phyloP scores from a whole-genome alignment of 2,797 vertebrate genomes.

The Emys orbicularis region DNA sequence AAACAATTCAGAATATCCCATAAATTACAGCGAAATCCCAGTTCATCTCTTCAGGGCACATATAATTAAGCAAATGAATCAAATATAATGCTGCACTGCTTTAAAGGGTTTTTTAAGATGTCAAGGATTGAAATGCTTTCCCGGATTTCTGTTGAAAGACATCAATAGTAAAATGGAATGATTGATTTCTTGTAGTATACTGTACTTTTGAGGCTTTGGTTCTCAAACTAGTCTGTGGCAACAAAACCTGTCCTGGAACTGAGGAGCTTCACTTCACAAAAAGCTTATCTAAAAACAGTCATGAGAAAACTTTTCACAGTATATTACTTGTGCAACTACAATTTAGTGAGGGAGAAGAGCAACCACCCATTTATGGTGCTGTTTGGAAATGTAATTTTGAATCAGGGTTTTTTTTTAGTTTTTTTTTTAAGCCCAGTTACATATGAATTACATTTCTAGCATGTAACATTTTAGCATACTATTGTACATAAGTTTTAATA shows the following conservation, averaged over 20 bases:
- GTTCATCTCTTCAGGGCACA: neutral
- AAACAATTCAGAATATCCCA: neutral
- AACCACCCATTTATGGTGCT: neutral
- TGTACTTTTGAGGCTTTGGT: neutral
- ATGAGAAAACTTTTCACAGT: neutral
- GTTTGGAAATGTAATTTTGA: neutral
- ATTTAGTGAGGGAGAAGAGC: neutral
- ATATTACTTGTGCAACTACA: neutral
- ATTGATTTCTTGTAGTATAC: neutral
- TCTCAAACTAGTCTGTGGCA: neutral
- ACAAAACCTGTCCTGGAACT: neutral
- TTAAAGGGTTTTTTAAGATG: neutral
- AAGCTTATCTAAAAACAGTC: neutral
- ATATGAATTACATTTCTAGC: neutral
- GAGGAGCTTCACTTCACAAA: neutral
- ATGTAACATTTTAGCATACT: too few relatives aligned
- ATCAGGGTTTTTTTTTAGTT: too few relatives aligned
- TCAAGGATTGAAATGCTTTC: neutral
- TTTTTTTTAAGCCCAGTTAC: neutral
- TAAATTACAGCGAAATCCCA: neutral
- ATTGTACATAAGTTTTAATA: neutral
- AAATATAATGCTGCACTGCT: neutral
- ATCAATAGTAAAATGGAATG: neutral
- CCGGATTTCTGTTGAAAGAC: neutral
- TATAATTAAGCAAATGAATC: neutral